phyloP scores from a whole-genome alignment of 2,113 vertebrate genomes.

The Potamarius usumacintae region DNA sequence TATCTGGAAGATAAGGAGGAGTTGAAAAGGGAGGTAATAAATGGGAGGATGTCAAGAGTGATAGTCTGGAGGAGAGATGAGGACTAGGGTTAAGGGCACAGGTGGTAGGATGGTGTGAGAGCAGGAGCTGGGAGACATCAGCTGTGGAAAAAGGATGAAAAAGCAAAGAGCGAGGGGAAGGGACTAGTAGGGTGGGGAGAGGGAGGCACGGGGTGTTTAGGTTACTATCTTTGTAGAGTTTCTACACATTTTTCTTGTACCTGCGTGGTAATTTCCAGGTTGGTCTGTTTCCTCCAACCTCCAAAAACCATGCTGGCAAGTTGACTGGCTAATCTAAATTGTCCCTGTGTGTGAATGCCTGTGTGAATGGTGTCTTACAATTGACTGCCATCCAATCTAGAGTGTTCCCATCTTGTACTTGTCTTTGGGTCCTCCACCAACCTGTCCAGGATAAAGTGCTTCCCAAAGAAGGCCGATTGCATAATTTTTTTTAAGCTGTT shows the following conservation, averaged over 20 bases:
- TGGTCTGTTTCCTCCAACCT: background rate
- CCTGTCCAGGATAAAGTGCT: background rate
- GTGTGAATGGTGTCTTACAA: background rate
- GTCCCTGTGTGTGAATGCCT: background rate
- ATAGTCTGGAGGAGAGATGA: too few species aligned
- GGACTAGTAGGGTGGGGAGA: too few species aligned
- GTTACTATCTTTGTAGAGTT: background rate
- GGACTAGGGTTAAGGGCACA: too few species aligned
- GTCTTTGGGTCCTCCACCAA: accelerated
- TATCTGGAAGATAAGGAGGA: too few species aligned
- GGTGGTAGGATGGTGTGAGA: too few species aligned
- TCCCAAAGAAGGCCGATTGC: accelerated
- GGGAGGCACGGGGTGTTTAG: background rate
- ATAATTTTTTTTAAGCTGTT: background rate
- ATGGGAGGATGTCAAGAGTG: too few species aligned
- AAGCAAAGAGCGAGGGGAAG: too few species aligned
- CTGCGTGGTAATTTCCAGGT: background rate
- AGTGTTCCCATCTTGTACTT: background rate
- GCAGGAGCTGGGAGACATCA: too few species aligned
- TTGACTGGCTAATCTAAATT: background rate
- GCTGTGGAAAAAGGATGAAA: too few species aligned
- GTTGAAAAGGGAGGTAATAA: too few species aligned
- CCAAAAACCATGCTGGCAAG: background rate
- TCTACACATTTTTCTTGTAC: background rate
- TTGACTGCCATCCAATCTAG: background rate